These are phyloP conservation scores for Micromys minutus DNA, from an alignment of 2,113 vertebrate species.

Conservation along the genomic window DNA sequence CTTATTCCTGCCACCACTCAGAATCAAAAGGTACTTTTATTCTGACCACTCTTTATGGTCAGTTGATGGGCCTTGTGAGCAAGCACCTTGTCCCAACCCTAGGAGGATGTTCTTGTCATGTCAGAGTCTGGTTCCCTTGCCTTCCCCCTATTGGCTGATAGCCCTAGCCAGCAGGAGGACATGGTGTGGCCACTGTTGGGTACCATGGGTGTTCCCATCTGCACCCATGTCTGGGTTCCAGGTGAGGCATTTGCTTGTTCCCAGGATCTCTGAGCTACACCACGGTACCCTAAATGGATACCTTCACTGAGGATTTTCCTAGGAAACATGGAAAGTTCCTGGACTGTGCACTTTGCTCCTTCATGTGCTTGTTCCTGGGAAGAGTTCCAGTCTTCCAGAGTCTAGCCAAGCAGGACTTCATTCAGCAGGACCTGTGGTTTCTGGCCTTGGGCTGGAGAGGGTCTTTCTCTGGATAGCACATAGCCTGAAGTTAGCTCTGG, in stretches of 20 bases:
- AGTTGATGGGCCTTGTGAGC: background rate
- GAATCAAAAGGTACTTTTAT: no score
- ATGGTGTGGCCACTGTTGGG: background rate
- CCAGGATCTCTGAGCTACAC: no score
- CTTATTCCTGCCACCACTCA: background rate
- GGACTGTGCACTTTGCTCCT: background rate
- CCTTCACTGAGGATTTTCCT: background rate
- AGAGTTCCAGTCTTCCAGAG: background rate
- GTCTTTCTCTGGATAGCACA: background rate
- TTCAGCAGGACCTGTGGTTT: background rate
- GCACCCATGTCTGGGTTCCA: background rate
- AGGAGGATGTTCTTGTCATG: background rate
- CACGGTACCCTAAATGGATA: fast-evolving
- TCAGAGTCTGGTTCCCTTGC: background rate
- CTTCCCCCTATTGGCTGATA: background rate
- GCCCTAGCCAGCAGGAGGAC: background rate
- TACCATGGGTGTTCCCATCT: no score
- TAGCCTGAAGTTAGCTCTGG: background rate
- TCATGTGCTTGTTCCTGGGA: background rate
- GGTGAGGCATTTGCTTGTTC: background rate
- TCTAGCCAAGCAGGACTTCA: background rate
- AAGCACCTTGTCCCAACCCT: background rate
- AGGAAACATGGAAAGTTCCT: background rate
- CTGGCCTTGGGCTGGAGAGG: background rate
- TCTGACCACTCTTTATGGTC: background rate